Evolutionary conservation across 2,113 vertebrate genomes (phyloP), one percentile per base, ranked within the genome.

Genomic region (Rhabdornis inornatus): DNA sequence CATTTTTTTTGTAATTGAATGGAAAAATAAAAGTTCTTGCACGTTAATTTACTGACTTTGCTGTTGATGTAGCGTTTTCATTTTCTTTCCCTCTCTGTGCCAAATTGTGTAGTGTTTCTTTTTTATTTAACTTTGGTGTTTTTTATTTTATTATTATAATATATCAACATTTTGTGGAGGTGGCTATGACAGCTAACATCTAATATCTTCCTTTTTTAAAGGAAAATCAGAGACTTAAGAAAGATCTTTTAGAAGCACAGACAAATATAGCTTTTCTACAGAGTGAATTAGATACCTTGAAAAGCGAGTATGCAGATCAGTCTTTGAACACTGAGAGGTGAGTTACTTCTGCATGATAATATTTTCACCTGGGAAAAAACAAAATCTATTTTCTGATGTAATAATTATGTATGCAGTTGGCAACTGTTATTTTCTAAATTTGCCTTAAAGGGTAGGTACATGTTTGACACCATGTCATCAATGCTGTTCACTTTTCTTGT

Each of bases 151-250:
- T 13, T 14, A 1, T 59, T 83, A 14, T 31, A 83, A 20, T 75
- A 53, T 44, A 7, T 42, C 12, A 89, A 17, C 2, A 28, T 59
- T 83, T 81, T 86, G 9, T 77, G 45, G 59, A n/a, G 11, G 2
- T 84, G 22, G 25, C 40, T 59, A 1, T 55, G 39, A 39, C 42
- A 65, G 20, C 22, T 90, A 82, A 78, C 19, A 18, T 92, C 28
- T 72, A 25, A 35, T 70, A 42, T 66, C 17, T 76, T 66, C 18
- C 4, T 59, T 60, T 93, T 81, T 50, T 96, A 49, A 91, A 99
- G 99, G 99, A 99, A 95, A 99, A 99, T 96, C 99, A 99, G 97
- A 98, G 97, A 97, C 97, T 99, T 81, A 99, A 98, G 93, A 99
- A 99, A 97, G 99, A 99, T 42, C 98, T 99, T 92, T 83, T 99